Evolutionary conservation across 2,113 vertebrate species (phyloP), one percentile per base, ranked within the genome.

Genomic region (Cepphus grylle): DNA sequence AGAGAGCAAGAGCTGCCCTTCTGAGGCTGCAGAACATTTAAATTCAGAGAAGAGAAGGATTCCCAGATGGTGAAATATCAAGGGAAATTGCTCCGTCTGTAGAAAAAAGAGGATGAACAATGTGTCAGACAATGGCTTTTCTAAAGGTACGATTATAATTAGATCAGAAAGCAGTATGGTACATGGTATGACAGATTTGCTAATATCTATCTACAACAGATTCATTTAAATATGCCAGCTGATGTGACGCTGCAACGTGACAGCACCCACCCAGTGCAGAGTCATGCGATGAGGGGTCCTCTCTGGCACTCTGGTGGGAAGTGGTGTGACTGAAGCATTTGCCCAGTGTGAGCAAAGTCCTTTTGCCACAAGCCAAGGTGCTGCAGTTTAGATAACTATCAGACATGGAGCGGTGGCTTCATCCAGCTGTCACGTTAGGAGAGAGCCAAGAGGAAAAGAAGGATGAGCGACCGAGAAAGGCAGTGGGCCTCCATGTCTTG

Each of bases 231-330:
- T 36, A n/a, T 2, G 19, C 22, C 63, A 20, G 21, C 8, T 43
- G 63, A 59, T 21, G 27, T 13, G 58, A 47, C 11, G 58, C 55
- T 36, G 73, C 42, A 84, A 53, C 4, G 3, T 0, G 3, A 36
- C 63, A 66, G 74, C 36, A 56, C 25, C 26, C 53, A 15, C 29
- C 21, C 43, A 6, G 12, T 2, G 22, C n/a, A 70, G 61, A 12
- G 18, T 9, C 19, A 0, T 4, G 16, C 0, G 3, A 23, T 5
- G 16, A 66, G 18, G 1, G 2, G 21, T 15, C n/a, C 52, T 65
- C 30, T n/a, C 76, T 26, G 55, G 34, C 7, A 7, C 43, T 29
- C 32, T 9, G n/a, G 9, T 19, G 49, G 65, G 42, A 42, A 53
- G 6, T 2, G 55, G 15, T 6, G 22, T 6, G 21, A 19, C 43